Base-by-base conservation (phyloP, 1,140 invertebrate species). In the Ceratina australensis region DNA sequence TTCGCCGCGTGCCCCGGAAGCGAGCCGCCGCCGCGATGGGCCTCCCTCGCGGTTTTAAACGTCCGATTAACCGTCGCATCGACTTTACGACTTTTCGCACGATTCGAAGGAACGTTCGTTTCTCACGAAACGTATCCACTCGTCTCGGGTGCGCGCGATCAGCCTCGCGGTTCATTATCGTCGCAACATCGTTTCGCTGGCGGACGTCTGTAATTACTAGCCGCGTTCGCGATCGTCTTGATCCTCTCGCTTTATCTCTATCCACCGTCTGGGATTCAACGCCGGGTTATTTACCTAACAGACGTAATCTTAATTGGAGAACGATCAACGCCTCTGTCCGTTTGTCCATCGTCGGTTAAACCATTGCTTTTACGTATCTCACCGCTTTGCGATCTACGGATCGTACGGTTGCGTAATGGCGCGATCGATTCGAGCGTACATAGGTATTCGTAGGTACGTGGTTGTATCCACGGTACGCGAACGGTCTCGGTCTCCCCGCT, bases 161-260 rank as follows among this genome's bases (percentile, higher is more conserved):
- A 13, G 56, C 52, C 15, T 20, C 65, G 54, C 57, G 59, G 79
- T 80, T 84, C 72, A 80, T 86, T 60, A 73, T 82, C 80, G 80
- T 86, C 83, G 74, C 65, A 66, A 72, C 69, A 52, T 52, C 54
- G 54, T 75, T 65, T 50, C 42, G 49, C 26, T 22, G 56, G 77
- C 67, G 78, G 64, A 42, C 33, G 33, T 65, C 81, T 64, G 54
- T 84, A 80, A 88, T 89, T 90, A 88, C 88, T 86, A 83, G 71
- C 33, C 86, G 89, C 89, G 87, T 87, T 72, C 7, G 33, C 33
- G 10, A 42, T 42, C 10, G 10, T 5, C 33, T 10, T 42, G 10
- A 42, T 42, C 33, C 33, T 42, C 33, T 42, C 33, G 33, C 33
- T 5, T 42, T 52, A 63, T 63, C 59, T 63, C 3, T 15, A 4